Evolutionary conservation across 2,888 invertebrate genomes (phyloP).

Genomic region (Drosophila nigricruria): DNA sequence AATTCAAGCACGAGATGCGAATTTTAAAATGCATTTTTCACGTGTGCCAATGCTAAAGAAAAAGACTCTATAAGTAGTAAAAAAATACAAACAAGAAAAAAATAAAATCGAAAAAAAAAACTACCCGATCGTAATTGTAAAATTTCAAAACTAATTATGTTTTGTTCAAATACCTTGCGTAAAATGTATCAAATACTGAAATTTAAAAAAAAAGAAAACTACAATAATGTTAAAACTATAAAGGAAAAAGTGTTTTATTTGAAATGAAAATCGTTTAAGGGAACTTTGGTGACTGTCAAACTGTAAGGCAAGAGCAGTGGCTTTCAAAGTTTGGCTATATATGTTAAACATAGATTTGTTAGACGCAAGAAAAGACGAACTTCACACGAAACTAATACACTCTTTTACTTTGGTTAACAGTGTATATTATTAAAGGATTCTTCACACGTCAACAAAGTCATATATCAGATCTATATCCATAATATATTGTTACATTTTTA

Average conservation of each 20-base stretch:
- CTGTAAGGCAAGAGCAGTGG: background rate
- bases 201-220: conserved; percentile 36
- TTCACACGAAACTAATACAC: background rate
- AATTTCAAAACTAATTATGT: conserved; percentile 35
- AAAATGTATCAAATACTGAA: conserved; percentile 75
- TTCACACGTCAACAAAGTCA: background rate
- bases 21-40: conserved; percentile 71
- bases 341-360: background rate
- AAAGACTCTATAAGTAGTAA: conserved; percentile 65
- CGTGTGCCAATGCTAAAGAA: conserved; percentile 79
- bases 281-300: background rate
- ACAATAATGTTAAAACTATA: conserved; percentile 42
- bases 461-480: background rate
- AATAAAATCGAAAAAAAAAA: conserved; percentile 4
- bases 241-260: conserved; percentile 17
- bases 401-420: background rate
- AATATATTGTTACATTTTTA: background rate
- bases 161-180: conserved; percentile 55
- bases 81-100: conserved; percentile 10
- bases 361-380: background rate
- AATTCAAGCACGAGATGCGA: conserved; percentile 40
- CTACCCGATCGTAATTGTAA: conserved; percentile 33
- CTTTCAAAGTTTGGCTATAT: background rate
- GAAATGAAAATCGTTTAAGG: too few species aligned
- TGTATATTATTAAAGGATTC: background rate